Base-by-base conservation (phyloP, 2,888 invertebrate genomes). In the Andrena minutula region DNA sequence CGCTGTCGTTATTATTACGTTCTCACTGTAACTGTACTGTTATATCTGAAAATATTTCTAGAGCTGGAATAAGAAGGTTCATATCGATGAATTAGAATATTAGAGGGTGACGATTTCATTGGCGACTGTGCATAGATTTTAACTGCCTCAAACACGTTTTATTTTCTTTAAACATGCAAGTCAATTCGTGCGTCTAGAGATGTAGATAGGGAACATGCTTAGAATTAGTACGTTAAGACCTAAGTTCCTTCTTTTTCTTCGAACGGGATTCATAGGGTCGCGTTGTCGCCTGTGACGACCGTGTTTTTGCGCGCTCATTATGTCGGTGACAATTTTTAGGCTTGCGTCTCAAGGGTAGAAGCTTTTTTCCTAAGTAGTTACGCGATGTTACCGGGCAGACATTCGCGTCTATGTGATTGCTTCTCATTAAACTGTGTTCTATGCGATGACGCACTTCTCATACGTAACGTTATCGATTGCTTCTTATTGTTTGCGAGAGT, bases 141-240 rank as follows among this genome's bases (percentile, higher is more conserved):
- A 64, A 71, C 74, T 83, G 83, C 64, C 74, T 82, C 82, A 58
- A 30, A 68, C 26, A 61, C 7, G 23, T 30, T 35, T 28, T 49
- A 47, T 47, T 61, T 12, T 61, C 58, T 70, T 47, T 60, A 20
- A 51, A 8, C 49, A 16, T 41, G 26, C 7, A 58, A 30, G 51
- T 64, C 58, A 65, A 66, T 70, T 70, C 26, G 35, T 69, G 58
- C 41, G 32, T 32, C 47, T 64, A 60, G 20, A 10, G 3, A 60
- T 60, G 47, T 20, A 41, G 7, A 69, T 78, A 72, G 56, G 61
- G 2, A 61, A 77, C 49, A 20, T 47, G 53, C 3, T 71, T 77
- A 71, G 3, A 47, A n/a, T 26, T 32, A 23, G 66, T 47, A n/a
- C 12, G 20, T 3, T 61, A 28, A 70, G 53, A 51, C 70, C 26